phyloP scores from a whole-genome alignment of 2,888 invertebrate genomes.

The Mimas tiliae region DNA sequence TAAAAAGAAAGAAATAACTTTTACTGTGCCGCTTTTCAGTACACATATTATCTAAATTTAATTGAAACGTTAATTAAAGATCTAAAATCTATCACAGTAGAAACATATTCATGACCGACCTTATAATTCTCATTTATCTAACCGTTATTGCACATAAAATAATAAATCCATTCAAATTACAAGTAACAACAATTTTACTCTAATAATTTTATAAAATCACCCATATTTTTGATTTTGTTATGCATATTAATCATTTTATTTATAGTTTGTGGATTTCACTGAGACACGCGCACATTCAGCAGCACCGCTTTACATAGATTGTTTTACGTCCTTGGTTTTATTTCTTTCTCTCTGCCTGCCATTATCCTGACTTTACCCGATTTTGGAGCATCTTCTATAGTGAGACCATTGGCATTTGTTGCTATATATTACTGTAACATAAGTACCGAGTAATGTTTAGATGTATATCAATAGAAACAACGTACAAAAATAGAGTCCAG shows the following conservation, averaged over 20 bases:
- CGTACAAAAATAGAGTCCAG: too few species aligned
- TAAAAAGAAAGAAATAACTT: background rate
- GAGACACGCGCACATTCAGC: too few species aligned
- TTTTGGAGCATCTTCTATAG: too few species aligned
- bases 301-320: too few species aligned
- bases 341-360: too few species aligned
- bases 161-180: conserved; percentile 36
- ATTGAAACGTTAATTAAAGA: background rate
- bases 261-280: too few species aligned
- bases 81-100: conserved; percentile 52
- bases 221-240: conserved; percentile 21
- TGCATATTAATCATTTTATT: too few species aligned
- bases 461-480: too few species aligned
- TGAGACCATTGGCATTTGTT: background rate
- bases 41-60: background rate
- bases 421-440: too few species aligned
- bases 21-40: background rate
- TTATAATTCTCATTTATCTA: background rate
- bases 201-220: conserved; percentile 45
- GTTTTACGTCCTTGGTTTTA: background rate
- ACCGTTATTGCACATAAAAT: conserved; percentile 17
- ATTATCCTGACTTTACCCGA: too few species aligned
- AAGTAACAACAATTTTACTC: conserved; percentile 38
- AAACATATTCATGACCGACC: conserved; percentile 46
- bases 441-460: too few species aligned